A percentile compares a stretch with the other conserved stretches of the same genome.
phyloP scores from a whole-genome alignment of 2,888 invertebrate species.

The Linyphia triangularis region DNA sequence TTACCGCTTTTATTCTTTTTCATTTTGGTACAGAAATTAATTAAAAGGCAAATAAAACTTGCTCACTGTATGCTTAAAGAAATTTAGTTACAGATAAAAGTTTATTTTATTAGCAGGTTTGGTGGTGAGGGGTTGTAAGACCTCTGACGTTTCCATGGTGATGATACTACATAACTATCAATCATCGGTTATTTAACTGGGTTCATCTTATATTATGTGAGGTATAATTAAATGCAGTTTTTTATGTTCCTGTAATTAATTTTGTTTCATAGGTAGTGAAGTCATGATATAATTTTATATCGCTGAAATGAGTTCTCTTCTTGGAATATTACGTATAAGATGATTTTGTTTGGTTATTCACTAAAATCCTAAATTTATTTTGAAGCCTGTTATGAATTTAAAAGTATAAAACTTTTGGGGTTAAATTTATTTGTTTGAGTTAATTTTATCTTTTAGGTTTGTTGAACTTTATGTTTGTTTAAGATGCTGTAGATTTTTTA shows the following conservation, averaged over 20 bases:
- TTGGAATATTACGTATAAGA: too few relatives aligned
- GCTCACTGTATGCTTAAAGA: not conserved
- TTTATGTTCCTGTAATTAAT: not conserved
- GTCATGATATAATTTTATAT: not conserved
- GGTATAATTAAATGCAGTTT: not conserved
- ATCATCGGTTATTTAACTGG: not conserved
- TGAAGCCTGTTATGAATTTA: too few relatives aligned
- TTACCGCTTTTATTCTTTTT: constrained; percentile 5
- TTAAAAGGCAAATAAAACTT: constrained; percentile 36
- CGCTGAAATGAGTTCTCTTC: not conserved
- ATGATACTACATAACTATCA: not conserved
- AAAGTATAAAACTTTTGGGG: too few relatives aligned
- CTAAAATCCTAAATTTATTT: too few relatives aligned
- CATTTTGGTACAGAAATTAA: constrained; percentile 32
- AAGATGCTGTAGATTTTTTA: too few relatives aligned
- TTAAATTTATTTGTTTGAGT: too few relatives aligned
- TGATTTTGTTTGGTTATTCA: too few relatives aligned
- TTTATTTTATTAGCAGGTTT: not conserved
- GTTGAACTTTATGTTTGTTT: too few relatives aligned
- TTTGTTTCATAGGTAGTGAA: not conserved
- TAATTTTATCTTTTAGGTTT: too few relatives aligned
- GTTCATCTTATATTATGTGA: not conserved
- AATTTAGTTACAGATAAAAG: not conserved
- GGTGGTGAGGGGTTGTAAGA: too few relatives aligned
- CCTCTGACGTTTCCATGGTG: not conserved